phyloP scores from a whole-genome alignment of 53 echinoderm and acorn worm species.

The Luidia sarsii region DNA sequence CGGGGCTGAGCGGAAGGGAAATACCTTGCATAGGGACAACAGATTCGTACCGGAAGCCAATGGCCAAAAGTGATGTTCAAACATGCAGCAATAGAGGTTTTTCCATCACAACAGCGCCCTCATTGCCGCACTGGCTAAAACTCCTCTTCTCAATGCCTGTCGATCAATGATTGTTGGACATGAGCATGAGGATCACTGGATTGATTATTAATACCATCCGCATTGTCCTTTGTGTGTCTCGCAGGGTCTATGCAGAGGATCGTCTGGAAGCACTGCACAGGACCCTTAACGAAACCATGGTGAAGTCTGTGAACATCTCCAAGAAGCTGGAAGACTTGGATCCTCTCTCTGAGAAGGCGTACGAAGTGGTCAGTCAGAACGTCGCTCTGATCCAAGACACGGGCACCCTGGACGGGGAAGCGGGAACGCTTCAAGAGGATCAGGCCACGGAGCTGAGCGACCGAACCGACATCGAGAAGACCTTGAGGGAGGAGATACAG shows the following conservation, averaged over 20 bases:
- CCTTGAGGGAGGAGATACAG: neutral
- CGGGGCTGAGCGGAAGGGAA: neutral
- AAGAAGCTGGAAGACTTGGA: conserved; percentile 7
- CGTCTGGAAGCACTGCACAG: conserved; percentile 6
- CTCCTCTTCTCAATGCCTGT: neutral
- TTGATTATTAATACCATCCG: too few species aligned
- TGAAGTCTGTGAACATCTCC: neutral
- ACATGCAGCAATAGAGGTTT: neutral
- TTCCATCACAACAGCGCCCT: neutral
- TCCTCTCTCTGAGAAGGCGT: neutral
- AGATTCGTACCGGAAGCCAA: neutral
- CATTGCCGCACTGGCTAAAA: neutral
- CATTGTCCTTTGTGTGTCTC: neutral
- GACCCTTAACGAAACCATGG: neutral
- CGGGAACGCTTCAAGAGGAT: neutral
- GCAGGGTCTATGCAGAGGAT: neutral
- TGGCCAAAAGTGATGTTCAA: neutral
- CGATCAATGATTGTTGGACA: neutral
- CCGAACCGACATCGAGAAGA: neutral
- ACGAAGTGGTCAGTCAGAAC: neutral
- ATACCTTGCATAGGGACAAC: neutral
- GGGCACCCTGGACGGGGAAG: neutral
- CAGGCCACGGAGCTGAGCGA: neutral
- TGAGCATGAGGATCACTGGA: neutral
- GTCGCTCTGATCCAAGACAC: neutral